Percentiles rank a stretch among this genome's conserved stretches.
Evolutionary conservation across 1,140 invertebrate genomes (phyloP).

Genomic region (Acyrthosiphon pisum): DNA sequence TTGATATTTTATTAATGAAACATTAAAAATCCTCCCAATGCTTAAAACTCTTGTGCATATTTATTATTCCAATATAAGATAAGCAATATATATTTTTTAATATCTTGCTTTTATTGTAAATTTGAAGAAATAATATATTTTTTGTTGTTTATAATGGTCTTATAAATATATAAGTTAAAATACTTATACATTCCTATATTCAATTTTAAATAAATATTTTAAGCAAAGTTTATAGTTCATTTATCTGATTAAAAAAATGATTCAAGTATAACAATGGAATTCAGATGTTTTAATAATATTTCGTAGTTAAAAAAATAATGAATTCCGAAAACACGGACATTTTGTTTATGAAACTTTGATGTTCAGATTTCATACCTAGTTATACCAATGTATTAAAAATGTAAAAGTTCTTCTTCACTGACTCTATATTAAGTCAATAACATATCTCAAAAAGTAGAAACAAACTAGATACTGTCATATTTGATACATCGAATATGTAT

Average conservation of each 20-base stretch:
- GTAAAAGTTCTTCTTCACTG: neutral
- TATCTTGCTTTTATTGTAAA: neutral
- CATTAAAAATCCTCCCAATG: neutral
- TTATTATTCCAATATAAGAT: neutral
- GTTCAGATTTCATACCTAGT: neutral
- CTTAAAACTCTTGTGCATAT: neutral
- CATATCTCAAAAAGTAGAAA: neutral
- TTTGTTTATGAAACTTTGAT: neutral
- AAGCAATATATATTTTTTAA: neutral
- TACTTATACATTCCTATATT: neutral
- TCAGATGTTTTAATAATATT: neutral
- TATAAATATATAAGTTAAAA: neutral
- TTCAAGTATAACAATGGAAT: neutral
- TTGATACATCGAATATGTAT: constrained; percentile 30
- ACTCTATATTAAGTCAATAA: neutral
- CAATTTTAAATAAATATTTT: neutral
- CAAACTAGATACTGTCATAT: neutral
- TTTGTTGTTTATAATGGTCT: neutral
- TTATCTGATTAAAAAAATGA: neutral
- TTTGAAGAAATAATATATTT: neutral
- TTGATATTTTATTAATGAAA: neutral
- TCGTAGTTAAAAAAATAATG: neutral
- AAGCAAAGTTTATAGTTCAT: neutral
- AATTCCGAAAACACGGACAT: neutral
- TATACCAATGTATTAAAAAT: neutral